A percentile compares a stretch with the other conserved stretches of the same genome.
These are phyloP conservation scores for Gari tellinella DNA, from an alignment of 2,888 invertebrate genomes.

Conservation along the genomic window DNA sequence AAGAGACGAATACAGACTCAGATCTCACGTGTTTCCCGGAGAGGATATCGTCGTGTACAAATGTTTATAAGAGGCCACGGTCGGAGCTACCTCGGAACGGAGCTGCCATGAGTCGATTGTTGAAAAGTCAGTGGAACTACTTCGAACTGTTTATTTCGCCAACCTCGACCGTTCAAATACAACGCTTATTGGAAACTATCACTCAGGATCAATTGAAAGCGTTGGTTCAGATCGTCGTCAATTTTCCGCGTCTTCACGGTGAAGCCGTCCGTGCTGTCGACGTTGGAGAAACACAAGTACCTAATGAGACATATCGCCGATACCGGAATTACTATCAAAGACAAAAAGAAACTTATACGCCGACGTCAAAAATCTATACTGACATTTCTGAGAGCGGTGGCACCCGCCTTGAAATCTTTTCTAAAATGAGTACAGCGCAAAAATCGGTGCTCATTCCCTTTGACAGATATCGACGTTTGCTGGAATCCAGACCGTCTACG, in stretches of 20 bases:
- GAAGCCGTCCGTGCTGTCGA: background rate
- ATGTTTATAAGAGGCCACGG: no score
- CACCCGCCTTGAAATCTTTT: background rate
- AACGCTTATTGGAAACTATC: constrained; percentile 2
- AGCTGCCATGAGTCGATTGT: constrained; percentile 11
- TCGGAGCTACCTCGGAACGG: no score
- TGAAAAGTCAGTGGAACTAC: constrained; percentile 1
- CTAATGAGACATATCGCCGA: constrained; percentile 3
- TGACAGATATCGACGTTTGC: background rate
- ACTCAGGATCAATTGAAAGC: constrained; percentile 10
- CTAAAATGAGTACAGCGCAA: constrained; percentile 3
- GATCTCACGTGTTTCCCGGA: no score
- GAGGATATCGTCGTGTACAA: no score
- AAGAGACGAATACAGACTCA: no score
- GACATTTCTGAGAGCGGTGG: background rate
- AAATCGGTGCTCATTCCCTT: constrained; percentile 1
- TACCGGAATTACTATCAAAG: background rate
- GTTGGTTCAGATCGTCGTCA: constrained; percentile 5
- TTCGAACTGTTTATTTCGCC: background rate
- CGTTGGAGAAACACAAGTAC: background rate
- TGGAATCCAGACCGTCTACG: background rate
- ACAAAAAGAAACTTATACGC: background rate
- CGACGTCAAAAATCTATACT: background rate
- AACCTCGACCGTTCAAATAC: background rate
- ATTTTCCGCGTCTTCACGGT: constrained; percentile 2